These are phyloP conservation scores for Apamea epomidion DNA, from an alignment of 2,888 invertebrate genomes.

Conservation along the genomic window DNA sequence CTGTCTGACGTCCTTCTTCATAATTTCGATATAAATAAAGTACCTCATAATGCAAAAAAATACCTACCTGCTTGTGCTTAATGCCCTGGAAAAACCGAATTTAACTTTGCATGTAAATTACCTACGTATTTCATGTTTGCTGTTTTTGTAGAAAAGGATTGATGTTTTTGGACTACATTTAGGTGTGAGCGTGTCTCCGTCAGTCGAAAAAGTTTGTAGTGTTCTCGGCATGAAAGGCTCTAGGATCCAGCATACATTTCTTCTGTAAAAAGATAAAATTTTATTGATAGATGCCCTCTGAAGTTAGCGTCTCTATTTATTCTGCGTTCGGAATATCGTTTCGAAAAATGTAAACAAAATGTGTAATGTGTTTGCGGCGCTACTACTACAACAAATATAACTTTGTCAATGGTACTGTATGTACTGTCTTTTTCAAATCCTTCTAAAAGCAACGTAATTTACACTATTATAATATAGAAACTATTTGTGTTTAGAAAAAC, in stretches of 20 bases:
- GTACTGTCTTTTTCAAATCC: no score
- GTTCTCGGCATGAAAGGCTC: neutral
- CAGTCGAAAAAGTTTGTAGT: neutral
- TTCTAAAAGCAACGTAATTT: neutral
- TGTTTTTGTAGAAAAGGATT: neutral
- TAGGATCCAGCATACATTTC: neutral
- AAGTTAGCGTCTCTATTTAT: neutral
- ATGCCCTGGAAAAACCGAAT: constrained; percentile 6
- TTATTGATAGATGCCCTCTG: neutral
- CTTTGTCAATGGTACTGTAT: neutral
- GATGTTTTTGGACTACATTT: neutral
- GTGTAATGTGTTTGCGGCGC: neutral
- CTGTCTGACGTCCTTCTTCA: constrained; percentile 4
- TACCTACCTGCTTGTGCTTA: neutral
- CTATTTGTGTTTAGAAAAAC: no score
- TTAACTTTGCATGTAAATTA: neutral
- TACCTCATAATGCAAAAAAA: constrained; percentile 18
- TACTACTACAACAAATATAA: neutral
- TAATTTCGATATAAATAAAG: neutral
- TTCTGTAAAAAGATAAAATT: neutral
- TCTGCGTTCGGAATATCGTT: neutral
- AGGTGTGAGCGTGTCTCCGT: neutral
- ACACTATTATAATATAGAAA: neutral
- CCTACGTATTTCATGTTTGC: neutral
- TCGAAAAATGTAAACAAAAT: neutral